Percentiles rank a stretch among this genome's conserved stretches.
Evolutionary conservation across 35 echinoderm and acorn worm species (phyloP).

Genomic region (Ophioderma brevispina): DNA sequence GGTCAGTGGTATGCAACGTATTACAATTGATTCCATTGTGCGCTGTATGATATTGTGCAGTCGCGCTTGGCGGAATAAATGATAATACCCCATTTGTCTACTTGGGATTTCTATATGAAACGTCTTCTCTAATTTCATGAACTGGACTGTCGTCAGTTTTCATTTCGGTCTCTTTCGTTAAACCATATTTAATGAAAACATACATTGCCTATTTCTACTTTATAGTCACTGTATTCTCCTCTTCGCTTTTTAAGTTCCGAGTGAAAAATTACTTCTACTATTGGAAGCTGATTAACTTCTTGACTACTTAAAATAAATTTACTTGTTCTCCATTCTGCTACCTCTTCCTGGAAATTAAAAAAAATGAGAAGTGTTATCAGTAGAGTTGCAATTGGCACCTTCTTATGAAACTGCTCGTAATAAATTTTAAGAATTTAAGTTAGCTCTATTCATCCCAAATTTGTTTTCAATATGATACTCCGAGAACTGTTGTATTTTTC

Average conservation of each 20-base stretch:
- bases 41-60: too few relatives aligned
- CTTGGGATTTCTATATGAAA: too few relatives aligned
- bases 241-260: background rate
- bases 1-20: too few relatives aligned
- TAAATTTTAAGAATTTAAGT: too few relatives aligned
- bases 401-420: too few relatives aligned
- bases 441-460: background rate
- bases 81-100: too few relatives aligned
- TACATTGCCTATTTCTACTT: conserved; percentile 10
- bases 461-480: background rate
- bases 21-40: too few relatives aligned
- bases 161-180: background rate
- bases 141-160: background rate
- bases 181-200: background rate
- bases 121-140: too few relatives aligned
- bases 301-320: conserved; percentile 51
- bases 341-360: conserved; percentile 33
- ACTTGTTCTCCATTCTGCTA: conserved; percentile 54
- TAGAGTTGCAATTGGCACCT: too few relatives aligned
- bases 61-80: too few relatives aligned
- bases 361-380: too few relatives aligned
- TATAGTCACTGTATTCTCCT: background rate
- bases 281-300: conserved; percentile 61
- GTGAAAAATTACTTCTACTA: conserved; percentile 63
- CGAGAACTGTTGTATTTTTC: too few relatives aligned